A percentile compares a stretch with the other conserved stretches of the same genome.
phyloP scores from a whole-genome alignment of 2,888 invertebrate species.

The Nephrotoma appendiculata region DNA sequence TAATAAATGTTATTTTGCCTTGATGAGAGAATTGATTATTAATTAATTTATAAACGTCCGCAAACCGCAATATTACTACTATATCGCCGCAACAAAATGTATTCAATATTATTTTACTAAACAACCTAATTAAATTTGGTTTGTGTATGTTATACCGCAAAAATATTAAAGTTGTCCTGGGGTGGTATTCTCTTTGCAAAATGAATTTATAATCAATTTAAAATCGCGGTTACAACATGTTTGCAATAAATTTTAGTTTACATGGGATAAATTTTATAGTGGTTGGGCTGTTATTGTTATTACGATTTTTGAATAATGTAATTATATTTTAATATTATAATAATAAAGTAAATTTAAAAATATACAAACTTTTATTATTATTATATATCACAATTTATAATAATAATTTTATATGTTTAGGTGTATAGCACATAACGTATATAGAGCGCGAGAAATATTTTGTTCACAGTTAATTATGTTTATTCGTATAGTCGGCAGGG shows the following conservation, averaged over 20 bases:
- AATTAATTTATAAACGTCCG: too few relatives aligned
- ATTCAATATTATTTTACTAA: too few relatives aligned
- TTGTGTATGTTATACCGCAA: neutral
- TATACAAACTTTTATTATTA: neutral
- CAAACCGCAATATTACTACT: too few relatives aligned
- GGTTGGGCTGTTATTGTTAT: neutral
- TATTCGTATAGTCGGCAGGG: neutral
- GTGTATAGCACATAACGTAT: neutral
- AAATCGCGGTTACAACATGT: neutral
- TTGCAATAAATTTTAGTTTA: too few relatives aligned
- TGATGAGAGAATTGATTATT: too few relatives aligned
- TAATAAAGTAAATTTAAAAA: neutral
- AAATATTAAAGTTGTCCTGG: neutral
- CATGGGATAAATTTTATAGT: neutral
- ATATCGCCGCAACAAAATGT: too few relatives aligned
- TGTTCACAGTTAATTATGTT: neutral
- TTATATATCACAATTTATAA: neutral
- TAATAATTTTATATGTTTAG: neutral
- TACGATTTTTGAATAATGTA: neutral
- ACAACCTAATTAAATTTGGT: too few relatives aligned
- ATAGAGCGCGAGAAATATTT: neutral
- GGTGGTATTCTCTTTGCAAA: neutral
- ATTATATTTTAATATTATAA: neutral
- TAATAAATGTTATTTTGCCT: too few relatives aligned
- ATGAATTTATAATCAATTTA: neutral